phyloP scores from a whole-genome alignment of 2,797 vertebrate genomes.

The Chelon auratus region DNA sequence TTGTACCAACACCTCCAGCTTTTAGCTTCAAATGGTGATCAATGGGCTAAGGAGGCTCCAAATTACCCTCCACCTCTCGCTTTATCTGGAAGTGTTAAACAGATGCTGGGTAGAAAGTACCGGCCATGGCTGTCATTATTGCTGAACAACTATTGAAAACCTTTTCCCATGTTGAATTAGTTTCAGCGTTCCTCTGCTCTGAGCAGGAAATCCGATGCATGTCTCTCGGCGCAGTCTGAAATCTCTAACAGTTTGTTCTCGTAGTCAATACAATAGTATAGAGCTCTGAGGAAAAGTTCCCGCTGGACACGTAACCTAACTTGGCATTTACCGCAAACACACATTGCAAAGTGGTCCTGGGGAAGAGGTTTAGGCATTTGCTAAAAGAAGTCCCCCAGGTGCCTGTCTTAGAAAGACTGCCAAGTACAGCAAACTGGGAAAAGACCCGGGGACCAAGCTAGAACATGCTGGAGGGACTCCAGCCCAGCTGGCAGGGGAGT shows the following conservation, averaged over 20 bases:
- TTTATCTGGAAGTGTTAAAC: constrained; percentile 57
- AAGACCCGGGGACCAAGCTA: constrained; percentile 32
- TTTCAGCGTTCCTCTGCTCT: constrained; percentile 11
- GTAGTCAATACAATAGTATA: constrained; percentile 34
- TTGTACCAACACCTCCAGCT: constrained; percentile 31
- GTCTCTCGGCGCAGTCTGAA: constrained; percentile 31
- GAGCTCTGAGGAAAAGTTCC: constrained; percentile 33
- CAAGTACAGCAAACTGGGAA: constrained; percentile 48
- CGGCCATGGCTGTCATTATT: constrained; percentile 26
- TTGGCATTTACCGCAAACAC: constrained; percentile 55
- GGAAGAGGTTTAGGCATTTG: constrained; percentile 40
- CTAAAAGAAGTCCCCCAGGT: constrained; percentile 48
- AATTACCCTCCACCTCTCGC: constrained; percentile 32
- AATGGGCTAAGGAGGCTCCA: constrained; percentile 45
- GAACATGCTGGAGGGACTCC: constrained; percentile 49
- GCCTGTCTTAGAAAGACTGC: constrained; percentile 33
- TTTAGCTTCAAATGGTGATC: constrained; percentile 52
- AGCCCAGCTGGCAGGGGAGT: constrained; percentile 40
- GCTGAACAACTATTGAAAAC: constrained; percentile 43
- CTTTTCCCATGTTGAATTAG: constrained; percentile 37
- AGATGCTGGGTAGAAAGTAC: constrained; percentile 42
- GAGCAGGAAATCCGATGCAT: constrained; percentile 22
- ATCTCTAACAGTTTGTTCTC: constrained; percentile 31
- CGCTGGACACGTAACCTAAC: constrained; percentile 32
- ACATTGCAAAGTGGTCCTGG: constrained; percentile 41